Base-by-base conservation (phyloP, 2,888 invertebrate genomes). In the Pandemis cinnamomeana region DNA sequence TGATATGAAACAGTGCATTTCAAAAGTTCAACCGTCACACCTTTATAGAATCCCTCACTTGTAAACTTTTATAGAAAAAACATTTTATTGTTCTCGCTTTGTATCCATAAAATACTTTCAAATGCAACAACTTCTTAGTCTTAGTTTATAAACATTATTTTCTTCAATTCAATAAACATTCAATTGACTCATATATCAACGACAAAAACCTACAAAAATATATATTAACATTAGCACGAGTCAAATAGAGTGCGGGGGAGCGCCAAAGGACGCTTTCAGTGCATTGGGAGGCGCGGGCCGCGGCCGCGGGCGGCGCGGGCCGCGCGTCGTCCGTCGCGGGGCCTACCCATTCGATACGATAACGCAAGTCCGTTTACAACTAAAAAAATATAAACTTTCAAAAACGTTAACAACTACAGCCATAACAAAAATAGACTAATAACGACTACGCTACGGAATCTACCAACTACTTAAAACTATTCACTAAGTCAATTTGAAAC, bases 91-190 rank as follows among this genome's bases (percentile, higher is more conserved):
- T 92, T 93, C 93, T 93, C 92, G 92, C 89, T 92, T 91, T 91
- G 92, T 92, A 92, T 92, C 86, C 91, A 91, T 91, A 93, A 92
- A 92, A 93, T 92, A 93, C 93, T 91, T 93, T 92, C 91, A 93
- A 93, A 94, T 94, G 93, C 93, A 93, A 94, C 93, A 94, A 94
- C 91, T 91, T 90, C 92, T 92, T 93, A 93, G 87, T 91, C 92
- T 92, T 93, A 93, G 81, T 89, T 90, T 91, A 92, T 92, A 92
- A 92, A 93, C 91, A 91, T 92, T 90, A 86, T 91, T 91, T 89
- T 87, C 85, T 89, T 92, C 89, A 90, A 91, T 93, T 92, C 90
- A 91, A 87, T 93, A 92, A 93, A 92, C 92, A 92, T 93, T 91
- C 92, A 93, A 93, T 93, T 93, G 93, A 93, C 93, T 92, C 91